Percentiles rank a stretch among this genome's conserved stretches.
Evolutionary conservation across 1,140 invertebrate species (phyloP).

Genomic region (Globodera ellingtonae): DNA sequence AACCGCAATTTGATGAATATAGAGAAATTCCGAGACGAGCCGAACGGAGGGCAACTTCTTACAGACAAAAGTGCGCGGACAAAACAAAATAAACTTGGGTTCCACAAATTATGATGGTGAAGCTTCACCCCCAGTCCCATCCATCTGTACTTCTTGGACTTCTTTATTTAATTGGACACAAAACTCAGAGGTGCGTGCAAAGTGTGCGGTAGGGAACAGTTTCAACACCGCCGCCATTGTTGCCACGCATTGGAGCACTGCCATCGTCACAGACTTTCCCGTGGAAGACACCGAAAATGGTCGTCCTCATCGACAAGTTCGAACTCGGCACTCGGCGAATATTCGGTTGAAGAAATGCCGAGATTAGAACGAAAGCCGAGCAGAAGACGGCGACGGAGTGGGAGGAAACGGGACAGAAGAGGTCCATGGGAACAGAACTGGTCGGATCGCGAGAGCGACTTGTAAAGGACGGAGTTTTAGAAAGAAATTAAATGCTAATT

Average conservation of each 20-base stretch:
- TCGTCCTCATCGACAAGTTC: conserved; percentile 23
- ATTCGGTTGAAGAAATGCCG: not conserved
- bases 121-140: not conserved
- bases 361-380: not conserved
- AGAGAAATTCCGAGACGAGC: not conserved
- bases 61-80: conserved; percentile 14
- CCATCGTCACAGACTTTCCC: not conserved
- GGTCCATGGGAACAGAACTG: not conserved
- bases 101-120: not conserved
- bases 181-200: conserved; percentile 5
- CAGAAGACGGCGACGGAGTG: not conserved
- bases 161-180: too few species aligned
- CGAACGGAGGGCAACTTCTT: conserved; percentile 12
- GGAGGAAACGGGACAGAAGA: not conserved
- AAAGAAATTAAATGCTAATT: not conserved
- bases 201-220: conserved; percentile 22
- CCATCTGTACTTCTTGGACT: too few species aligned
- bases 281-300: not conserved
- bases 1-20: conserved; percentile 16
- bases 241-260: conserved; percentile 13
- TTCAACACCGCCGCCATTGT: conserved; percentile 13
- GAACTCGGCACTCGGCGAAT: conserved; percentile 7
- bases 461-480: not conserved
- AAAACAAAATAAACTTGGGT: not conserved
- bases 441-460: conserved; percentile 27